Evolutionary conservation across 2,797 vertebrate species (phyloP).

Genomic region (Octomys mimax): DNA sequence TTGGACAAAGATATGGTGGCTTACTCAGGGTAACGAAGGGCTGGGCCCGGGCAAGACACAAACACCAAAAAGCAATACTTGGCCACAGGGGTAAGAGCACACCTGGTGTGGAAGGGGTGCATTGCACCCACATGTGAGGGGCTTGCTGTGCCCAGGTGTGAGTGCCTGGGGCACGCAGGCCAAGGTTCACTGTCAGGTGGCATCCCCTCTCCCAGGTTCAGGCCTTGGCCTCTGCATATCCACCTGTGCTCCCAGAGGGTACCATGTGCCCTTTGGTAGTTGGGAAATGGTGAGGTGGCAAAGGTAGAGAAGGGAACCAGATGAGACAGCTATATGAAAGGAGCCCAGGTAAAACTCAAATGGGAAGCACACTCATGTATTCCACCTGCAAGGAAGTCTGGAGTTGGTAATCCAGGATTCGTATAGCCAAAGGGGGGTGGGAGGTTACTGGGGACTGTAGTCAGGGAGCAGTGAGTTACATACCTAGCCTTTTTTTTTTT

Average conservation of each 20-base stretch:
- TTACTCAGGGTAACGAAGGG: not conserved
- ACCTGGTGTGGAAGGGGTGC: not conserved
- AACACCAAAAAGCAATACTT: not conserved
- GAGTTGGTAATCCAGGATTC: not conserved
- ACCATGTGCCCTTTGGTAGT: fast-evolving
- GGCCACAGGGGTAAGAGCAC: not conserved
- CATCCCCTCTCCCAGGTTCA: not conserved
- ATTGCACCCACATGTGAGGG: not conserved
- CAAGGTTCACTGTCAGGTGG: not conserved
- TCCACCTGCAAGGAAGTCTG: not conserved
- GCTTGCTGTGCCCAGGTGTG: not conserved
- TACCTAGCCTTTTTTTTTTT: not conserved
- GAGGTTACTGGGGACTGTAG: not conserved
- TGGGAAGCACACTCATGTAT: not conserved
- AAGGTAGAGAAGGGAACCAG: not conserved
- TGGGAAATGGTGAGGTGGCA: not conserved
- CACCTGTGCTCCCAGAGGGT: not conserved
- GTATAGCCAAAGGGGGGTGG: not conserved
- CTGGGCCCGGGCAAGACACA: not conserved
- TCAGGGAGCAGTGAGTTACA: not conserved
- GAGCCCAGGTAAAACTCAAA: not conserved
- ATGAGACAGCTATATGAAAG: not conserved
- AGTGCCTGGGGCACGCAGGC: not conserved
- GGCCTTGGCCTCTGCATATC: not conserved
- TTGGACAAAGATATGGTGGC: not conserved